Base-by-base conservation (phyloP, 2,113 vertebrate genomes). In the Alaudala cheleensis region DNA sequence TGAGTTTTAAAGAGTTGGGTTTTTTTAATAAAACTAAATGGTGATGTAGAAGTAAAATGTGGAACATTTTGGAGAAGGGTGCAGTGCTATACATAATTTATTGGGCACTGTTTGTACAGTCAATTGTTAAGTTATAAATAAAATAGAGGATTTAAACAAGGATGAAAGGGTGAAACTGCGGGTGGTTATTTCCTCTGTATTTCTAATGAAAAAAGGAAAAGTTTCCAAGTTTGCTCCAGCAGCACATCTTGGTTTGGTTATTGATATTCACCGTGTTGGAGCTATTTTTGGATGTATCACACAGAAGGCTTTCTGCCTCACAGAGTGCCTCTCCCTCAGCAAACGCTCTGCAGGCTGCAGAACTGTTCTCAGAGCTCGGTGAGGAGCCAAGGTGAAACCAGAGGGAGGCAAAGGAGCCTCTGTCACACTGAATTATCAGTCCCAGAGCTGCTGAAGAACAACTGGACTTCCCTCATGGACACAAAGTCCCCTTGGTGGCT, bases 81-180 rank as follows among this genome's bases (percentile, higher is more conserved):
- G 33, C 60, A 86, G 44, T 57, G 56, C 86, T 90, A 71, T 94
- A 22, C 76, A 84, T 93, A 93, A 95, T 93, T 93, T 95, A 94
- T 90, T 81, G 21, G 79, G 79, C 51, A 71, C 82, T 93, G 29
- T 93, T 95, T 86, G 79, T 88, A 45, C 71, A 80, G 70, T 62
- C 67, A 77, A 72, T 95, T 94, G 85, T 92, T 86, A 70, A 81
- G 81, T 88, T 96, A 94, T 67, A 97, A 96, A 95, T 93, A 92
- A 95, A 93, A 67, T 26, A 20, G 34, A 65, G 29, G 64, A 83
- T 83, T 93, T 90, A 90, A 94, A 70, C 81, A 78, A 92, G 78
- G 85, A 80, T 82, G 71, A 86, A 91, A 86, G 18, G 62, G 33
- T 86, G 64, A 90, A 93, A 58, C 56, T 77, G 90, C 4, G 17